A percentile compares a stretch with the other conserved stretches of the same genome.
Conservation (phyloP, 2,888 invertebrate species). For the Plebejus anna region DNA sequence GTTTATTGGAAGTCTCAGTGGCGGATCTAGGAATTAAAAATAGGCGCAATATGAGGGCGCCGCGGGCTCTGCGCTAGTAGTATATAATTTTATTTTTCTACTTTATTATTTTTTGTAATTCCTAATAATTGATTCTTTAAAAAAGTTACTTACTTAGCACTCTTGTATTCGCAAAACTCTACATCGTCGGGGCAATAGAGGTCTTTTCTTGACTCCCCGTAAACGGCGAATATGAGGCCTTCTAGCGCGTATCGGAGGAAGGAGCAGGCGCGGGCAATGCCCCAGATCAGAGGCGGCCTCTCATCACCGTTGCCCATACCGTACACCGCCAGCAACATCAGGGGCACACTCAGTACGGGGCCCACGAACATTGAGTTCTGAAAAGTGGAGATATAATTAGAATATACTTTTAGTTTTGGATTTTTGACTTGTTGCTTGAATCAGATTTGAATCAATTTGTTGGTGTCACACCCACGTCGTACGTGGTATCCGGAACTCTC, state of each 20-base stretch:
- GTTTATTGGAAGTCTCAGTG: neutral
- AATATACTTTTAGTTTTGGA: too few relatives aligned
- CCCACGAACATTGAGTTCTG: constrained; percentile 95
- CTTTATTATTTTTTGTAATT: neutral
- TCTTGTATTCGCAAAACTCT: constrained; percentile 87
- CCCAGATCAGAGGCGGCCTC: constrained; percentile 86
- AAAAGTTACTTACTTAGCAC: constrained; percentile 72
- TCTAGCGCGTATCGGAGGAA: constrained; percentile 91
- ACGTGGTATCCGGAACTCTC: too few relatives aligned
- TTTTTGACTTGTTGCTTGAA: too few relatives aligned
- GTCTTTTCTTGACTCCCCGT: constrained; percentile 86
- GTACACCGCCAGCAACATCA: constrained; percentile 92
- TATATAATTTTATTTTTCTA: neutral
- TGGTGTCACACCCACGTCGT: too few relatives aligned
- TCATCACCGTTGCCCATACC: constrained; percentile 90
- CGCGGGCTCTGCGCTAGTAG: neutral
- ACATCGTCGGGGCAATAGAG: constrained; percentile 86
- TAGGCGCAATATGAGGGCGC: neutral
- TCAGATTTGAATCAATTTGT: too few relatives aligned
- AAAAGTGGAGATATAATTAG: constrained; percentile 40
- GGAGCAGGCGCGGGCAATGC: constrained; percentile 89
- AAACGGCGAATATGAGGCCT: constrained; percentile 88
- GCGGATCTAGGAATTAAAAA: neutral
- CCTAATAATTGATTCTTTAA: neutral
- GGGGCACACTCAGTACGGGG: constrained; percentile 90